These are phyloP conservation scores for Malurus melanocephalus DNA, from an alignment of 2,113 vertebrate genomes.

Conservation along the genomic window DNA sequence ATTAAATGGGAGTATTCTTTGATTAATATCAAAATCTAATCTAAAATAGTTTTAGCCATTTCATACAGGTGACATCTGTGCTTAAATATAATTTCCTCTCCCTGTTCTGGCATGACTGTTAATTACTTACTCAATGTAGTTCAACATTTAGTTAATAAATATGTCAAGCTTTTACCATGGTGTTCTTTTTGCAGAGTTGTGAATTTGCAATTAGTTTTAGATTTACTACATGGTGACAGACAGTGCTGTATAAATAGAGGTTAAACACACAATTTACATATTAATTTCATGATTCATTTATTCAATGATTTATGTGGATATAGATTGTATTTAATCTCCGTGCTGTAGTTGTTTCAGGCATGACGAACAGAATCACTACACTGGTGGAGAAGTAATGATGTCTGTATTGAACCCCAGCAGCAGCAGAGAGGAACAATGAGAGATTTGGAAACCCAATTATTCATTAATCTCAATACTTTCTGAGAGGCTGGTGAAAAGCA, in stretches of 20 bases:
- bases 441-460: conserved; percentile 47
- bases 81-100: conserved; percentile 78
- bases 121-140: conserved; percentile 88
- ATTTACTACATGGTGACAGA: conserved; percentile 89
- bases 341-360: conserved; percentile 78
- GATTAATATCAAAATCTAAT: conserved; percentile 76
- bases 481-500: conserved; percentile 33
- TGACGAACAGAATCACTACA: conserved; percentile 71
- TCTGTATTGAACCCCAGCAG: conserved; percentile 63
- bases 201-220: conserved; percentile 92
- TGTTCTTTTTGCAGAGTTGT: conserved; percentile 80
- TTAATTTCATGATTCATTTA: conserved; percentile 96
- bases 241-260: conserved; percentile 90
- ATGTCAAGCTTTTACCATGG: conserved; percentile 85
- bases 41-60: conserved; percentile 73
- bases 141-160: conserved; percentile 91
- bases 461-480: conserved; percentile 58
- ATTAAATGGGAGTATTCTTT: conserved; percentile 72
- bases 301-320: conserved; percentile 91
- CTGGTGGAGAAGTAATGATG: conserved; percentile 66
- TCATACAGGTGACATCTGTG: conserved; percentile 80
- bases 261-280: conserved; percentile 95
- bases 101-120: conserved; percentile 77
- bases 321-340: conserved; percentile 87
- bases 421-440: conserved; percentile 31